Evolutionary conservation across 2,797 vertebrate genomes (phyloP).

Genomic region (Loriculus beryllinus): DNA sequence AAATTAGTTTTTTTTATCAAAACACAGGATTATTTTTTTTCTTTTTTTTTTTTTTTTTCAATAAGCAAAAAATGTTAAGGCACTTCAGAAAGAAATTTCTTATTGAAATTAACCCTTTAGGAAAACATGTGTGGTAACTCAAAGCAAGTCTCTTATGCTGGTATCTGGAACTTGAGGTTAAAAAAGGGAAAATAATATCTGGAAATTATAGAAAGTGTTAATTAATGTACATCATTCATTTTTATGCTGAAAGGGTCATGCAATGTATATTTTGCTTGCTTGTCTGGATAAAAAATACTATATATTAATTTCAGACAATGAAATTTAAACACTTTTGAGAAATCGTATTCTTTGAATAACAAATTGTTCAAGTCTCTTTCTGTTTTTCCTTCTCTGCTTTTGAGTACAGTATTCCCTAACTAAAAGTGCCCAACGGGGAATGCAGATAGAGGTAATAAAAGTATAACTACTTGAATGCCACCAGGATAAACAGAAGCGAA

Average conservation of each 20-base stretch:
- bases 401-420: not conserved
- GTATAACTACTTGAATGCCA: not conserved
- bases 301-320: not conserved
- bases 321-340: not conserved
- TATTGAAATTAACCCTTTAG: not conserved
- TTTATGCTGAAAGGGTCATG: not conserved
- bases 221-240: not conserved
- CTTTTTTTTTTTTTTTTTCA: too few relatives aligned
- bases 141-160: not conserved
- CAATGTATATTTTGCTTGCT: not conserved
- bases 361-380: not conserved
- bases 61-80: too few relatives aligned
- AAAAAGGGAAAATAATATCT: not conserved
- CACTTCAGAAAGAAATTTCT: too few relatives aligned
- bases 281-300: not conserved
- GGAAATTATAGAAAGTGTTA: not conserved
- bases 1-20: not conserved
- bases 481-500: not conserved
- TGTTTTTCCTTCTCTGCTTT: not conserved
- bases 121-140: not conserved
- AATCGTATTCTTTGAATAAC: not conserved
- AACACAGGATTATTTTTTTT: not conserved
- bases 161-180: not conserved
- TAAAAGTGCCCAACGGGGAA: not conserved
- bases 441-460: not conserved